A percentile compares a stretch with the other conserved stretches of the same genome.
phyloP scores from a whole-genome alignment of 1,140 invertebrate genomes.

The Lethrus apterus region DNA sequence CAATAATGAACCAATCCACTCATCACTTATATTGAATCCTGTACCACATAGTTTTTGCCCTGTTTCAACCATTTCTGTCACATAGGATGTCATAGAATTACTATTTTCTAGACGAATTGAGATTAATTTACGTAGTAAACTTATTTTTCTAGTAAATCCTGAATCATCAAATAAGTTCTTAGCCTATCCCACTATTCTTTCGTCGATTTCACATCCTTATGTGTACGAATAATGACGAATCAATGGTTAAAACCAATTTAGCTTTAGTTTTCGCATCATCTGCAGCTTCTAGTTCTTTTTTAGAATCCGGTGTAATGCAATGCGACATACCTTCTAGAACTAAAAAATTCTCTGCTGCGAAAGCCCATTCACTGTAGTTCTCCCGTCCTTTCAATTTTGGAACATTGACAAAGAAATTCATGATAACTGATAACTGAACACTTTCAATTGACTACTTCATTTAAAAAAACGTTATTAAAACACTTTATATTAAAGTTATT shows the following conservation, averaged over 20 bases:
- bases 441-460: too few relatives aligned
- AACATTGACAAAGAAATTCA: too few relatives aligned
- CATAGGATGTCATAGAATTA: slow-evolving; percentile 22
- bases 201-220: slow-evolving; percentile 28
- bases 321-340: slow-evolving; percentile 21
- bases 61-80: slow-evolving; percentile 25
- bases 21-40: slow-evolving; percentile 30
- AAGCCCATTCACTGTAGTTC: slow-evolving; percentile 29
- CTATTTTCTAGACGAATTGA: slow-evolving; percentile 28
- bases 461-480: too few relatives aligned
- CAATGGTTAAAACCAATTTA: slow-evolving; percentile 33
- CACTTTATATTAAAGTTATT: too few relatives aligned
- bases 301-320: slow-evolving; percentile 16
- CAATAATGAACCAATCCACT: slow-evolving; percentile 35
- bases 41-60: slow-evolving; percentile 22
- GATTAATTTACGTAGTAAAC: slow-evolving; percentile 26
- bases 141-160: slow-evolving; percentile 28
- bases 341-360: slow-evolving; percentile 27
- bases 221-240: slow-evolving; percentile 33
- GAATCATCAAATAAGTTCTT: slow-evolving; percentile 26
- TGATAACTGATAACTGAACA: too few relatives aligned
- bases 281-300: slow-evolving; percentile 20
- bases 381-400: slow-evolving; percentile 29
- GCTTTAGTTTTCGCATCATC: slow-evolving; percentile 27
- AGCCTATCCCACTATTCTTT: slow-evolving; percentile 32